These are phyloP conservation scores for Lasioglossum marginatum DNA, from an alignment of 2,888 invertebrate genomes.

Conservation along the genomic window DNA sequence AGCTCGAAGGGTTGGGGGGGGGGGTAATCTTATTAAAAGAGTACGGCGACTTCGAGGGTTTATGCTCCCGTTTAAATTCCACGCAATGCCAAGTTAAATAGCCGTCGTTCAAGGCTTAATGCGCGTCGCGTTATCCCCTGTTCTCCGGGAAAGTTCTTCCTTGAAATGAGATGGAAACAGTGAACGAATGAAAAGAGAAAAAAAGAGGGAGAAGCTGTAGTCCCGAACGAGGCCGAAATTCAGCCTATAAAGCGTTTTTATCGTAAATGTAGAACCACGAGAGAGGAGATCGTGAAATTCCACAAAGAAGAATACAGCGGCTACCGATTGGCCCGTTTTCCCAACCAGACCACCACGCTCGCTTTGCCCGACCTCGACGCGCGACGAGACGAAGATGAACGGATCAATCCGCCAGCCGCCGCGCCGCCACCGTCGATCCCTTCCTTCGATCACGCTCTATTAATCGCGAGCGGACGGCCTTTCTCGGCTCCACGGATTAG, in stretches of 20 bases:
- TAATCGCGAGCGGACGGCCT: constrained; percentile 64
- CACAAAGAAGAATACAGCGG: neutral
- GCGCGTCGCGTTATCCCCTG: neutral
- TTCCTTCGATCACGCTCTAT: constrained; percentile 68
- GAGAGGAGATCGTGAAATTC: constrained; percentile 16
- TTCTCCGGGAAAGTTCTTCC: neutral
- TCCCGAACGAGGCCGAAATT: neutral
- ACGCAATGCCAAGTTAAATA: neutral
- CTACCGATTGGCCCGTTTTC: constrained; percentile 39
- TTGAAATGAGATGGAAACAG: neutral
- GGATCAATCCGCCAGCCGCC: constrained; percentile 52
- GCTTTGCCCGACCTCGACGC: constrained; percentile 51
- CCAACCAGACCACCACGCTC: constrained; percentile 35
- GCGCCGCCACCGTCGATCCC: constrained; percentile 39
- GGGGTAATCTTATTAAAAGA: constrained; percentile 4
- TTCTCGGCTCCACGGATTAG: constrained; percentile 65
- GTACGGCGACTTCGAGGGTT: neutral
- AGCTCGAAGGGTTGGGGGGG: neutral
- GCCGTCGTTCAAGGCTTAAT: neutral
- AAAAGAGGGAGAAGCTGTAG: neutral
- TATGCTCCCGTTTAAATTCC: constrained; percentile 1
- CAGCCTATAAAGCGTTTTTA: neutral
- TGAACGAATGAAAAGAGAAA: neutral
- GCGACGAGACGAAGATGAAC: constrained; percentile 55
- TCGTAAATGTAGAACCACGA: constrained; percentile 1